Evolutionary conservation across 1,140 invertebrate species (phyloP).

Genomic region (Diachasmimorpha longicaudata): DNA sequence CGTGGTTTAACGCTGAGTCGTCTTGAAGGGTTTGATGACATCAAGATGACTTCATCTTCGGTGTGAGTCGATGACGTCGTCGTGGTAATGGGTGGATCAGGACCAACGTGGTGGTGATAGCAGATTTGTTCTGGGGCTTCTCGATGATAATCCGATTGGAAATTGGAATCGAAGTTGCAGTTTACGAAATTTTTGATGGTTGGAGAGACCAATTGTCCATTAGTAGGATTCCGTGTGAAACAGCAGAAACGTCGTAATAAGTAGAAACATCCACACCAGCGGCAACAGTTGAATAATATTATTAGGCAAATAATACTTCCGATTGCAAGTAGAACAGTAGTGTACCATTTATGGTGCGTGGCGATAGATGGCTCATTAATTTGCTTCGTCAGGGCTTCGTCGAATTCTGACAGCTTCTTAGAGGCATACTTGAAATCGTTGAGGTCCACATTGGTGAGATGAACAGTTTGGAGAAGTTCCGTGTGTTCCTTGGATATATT

Average conservation of each 20-base stretch:
- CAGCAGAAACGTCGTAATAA: conserved; percentile 17
- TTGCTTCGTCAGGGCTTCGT: conserved; percentile 5
- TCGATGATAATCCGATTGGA: neutral
- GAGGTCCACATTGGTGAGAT: conserved; percentile 11
- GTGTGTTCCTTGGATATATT: neutral
- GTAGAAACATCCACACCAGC: conserved; percentile 4
- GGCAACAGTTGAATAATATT: conserved; percentile 3
- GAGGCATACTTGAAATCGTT: neutral
- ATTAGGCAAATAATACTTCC: neutral
- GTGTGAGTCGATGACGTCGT: neutral
- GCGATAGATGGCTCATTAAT: conserved; percentile 3
- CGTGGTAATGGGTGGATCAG: neutral
- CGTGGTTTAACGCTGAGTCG: neutral
- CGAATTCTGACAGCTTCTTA: conserved; percentile 15
- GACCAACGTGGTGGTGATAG: neutral
- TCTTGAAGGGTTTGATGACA: neutral
- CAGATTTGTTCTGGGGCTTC: neutral
- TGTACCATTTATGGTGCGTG: conserved; percentile 7
- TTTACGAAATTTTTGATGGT: conserved; percentile 23
- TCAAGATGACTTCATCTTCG: neutral
- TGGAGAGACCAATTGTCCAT: conserved; percentile 8
- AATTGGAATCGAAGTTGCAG: conserved; percentile 17
- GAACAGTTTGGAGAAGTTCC: neutral
- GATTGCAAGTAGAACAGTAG: neutral
- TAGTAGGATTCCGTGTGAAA: neutral